A percentile compares a stretch with the other conserved stretches of the same genome.
phyloP scores from a whole-genome alignment of 1,140 invertebrate genomes.

The Anastrepha ludens region DNA sequence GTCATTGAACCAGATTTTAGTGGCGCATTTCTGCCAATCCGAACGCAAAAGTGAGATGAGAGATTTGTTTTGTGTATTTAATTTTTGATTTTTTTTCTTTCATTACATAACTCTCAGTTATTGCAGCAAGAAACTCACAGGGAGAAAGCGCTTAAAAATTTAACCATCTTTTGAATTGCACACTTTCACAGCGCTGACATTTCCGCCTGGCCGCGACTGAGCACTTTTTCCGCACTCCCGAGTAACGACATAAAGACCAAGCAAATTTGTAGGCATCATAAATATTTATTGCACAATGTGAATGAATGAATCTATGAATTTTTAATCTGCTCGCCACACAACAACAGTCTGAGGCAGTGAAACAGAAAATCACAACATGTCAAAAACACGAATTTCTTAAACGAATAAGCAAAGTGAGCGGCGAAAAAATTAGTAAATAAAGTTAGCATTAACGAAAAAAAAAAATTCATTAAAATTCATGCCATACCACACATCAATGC shows the following conservation, averaged over 20 bases:
- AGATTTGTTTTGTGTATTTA: background rate
- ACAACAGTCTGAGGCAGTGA: background rate
- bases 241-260: background rate
- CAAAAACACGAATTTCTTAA: background rate
- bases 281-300: constrained; percentile 33
- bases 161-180: background rate
- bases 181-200: background rate
- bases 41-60: background rate
- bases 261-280: background rate
- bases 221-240: background rate
- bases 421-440: background rate
- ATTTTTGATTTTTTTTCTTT: too few species aligned
- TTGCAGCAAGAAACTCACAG: too few species aligned
- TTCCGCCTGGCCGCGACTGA: background rate
- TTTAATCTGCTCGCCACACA: background rate
- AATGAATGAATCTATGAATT: constrained; percentile 41
- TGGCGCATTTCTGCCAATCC: background rate
- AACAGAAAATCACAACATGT: background rate
- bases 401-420: background rate
- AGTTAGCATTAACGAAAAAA: background rate
- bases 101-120: too few species aligned
- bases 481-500: background rate
- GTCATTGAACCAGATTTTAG: background rate
- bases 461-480: constrained; percentile 13
- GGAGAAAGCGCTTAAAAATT: too few species aligned